Evolutionary conservation across 2,113 vertebrate species (phyloP).

Genomic region (Carettochelys insculpta): DNA sequence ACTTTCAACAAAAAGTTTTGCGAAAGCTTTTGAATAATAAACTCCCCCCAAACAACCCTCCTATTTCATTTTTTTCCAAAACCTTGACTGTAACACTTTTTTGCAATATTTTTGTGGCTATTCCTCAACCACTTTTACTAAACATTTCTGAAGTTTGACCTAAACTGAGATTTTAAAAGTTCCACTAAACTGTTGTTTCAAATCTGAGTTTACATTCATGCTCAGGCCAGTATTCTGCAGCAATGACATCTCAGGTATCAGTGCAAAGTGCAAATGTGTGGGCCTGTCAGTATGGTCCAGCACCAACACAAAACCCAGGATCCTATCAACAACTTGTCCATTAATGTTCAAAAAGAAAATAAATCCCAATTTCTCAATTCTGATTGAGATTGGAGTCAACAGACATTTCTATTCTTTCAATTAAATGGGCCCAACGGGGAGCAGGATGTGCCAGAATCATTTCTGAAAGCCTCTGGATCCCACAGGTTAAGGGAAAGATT

Average conservation of each 20-base stretch:
- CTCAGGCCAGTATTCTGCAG: background rate
- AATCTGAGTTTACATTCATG: background rate
- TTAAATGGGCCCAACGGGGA: background rate
- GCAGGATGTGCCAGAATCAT: background rate
- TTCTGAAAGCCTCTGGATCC: background rate
- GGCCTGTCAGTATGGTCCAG: background rate
- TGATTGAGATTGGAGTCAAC: background rate
- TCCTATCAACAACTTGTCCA: background rate
- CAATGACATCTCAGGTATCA: conserved; percentile 18
- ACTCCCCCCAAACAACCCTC: background rate
- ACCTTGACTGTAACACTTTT: background rate
- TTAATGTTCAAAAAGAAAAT: fast-evolving
- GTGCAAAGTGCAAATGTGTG: background rate
- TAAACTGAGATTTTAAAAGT: background rate
- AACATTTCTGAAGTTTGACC: background rate
- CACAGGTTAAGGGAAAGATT: background rate
- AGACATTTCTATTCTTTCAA: background rate
- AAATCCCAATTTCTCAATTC: background rate
- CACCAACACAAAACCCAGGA: background rate
- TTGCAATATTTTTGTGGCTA: fast-evolving
- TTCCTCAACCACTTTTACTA: background rate
- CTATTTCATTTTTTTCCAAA: background rate
- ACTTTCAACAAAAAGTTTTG: background rate
- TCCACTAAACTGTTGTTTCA: background rate
- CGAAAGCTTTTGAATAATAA: background rate